Evolutionary conservation across 1,140 invertebrate genomes (phyloP), one percentile per base, ranked within the genome.

Genomic region (Pseudachorutes palmiensis): DNA sequence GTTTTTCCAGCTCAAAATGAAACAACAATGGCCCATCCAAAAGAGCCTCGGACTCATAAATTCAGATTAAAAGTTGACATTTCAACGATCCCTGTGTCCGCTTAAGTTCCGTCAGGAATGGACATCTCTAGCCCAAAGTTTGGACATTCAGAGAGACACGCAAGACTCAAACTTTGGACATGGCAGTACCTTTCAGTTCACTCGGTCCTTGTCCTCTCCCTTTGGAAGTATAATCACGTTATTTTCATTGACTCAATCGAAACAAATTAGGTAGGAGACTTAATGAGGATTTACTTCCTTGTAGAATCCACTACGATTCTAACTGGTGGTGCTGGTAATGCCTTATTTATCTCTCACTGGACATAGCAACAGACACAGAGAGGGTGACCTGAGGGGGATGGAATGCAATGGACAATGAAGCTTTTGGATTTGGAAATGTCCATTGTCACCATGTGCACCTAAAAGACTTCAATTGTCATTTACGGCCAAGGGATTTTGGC

Each of bases 21-120:
- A 5, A 55, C 51, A 24, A 55, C 5, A 19, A 55, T 26, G 51
- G 14, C 5, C 51, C 51, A 55, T 55, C 5, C 5, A 5, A 26
- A 5, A 55, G 51, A 5, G 5, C 36, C 36, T 45, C 12, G 51
- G 29, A 58, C 51, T 30, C 64, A 66, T 66, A 66, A 66, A 66
- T 66, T 66, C 30, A 66, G 51, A 66, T 66, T 66, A 66, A 66
- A 58, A 2, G 36, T 41, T 66, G 65, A 66, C 65, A 66, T 22
- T 5, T 55, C 24, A 30, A 58, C 57, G 64, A 28, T 29, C 28
- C 51, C 51, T 29, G 45, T 41, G 9, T 32, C 41, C 33, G 16
- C 26, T 51, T 24, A 45, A 28, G n/a, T 19, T n/a, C 36, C 36
- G 41, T 64, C 62, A 41, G 36, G 36, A 45, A 45, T 45, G 9